phyloP scores from a whole-genome alignment of 2,113 vertebrate genomes.

The Recurvirostra avosetta region DNA sequence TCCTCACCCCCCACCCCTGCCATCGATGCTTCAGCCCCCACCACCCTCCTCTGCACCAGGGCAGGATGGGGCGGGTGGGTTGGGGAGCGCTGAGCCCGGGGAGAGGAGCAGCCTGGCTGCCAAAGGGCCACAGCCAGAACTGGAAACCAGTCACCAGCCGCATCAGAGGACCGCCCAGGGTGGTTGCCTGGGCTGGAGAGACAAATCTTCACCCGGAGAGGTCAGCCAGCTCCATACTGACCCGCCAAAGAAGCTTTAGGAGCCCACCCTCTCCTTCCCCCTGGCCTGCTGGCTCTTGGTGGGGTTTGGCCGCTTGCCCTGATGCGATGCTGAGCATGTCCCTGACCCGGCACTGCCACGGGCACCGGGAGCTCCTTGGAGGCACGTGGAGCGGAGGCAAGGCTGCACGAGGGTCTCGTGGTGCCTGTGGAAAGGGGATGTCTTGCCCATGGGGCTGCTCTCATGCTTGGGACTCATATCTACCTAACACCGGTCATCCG shows the following conservation, averaged over 20 bases:
- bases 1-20: neutral
- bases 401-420: accelerated
- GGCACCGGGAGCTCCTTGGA: neutral
- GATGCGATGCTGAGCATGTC: neutral
- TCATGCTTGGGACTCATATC: neutral
- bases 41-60: neutral
- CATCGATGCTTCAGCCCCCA: neutral
- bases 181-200: neutral
- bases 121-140: neutral
- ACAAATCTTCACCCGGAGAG: neutral
- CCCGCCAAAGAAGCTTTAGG: neutral
- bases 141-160: neutral
- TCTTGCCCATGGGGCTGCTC: neutral
- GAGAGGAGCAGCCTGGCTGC: neutral
- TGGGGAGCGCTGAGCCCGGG: accelerated
- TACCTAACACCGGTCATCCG: accelerated
- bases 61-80: neutral
- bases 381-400: neutral
- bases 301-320: neutral
- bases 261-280: neutral
- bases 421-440: neutral
- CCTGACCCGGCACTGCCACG: neutral
- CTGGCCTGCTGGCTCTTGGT: neutral
- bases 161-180: neutral
- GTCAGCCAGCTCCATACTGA: neutral